Conservation (phyloP, 2,113 vertebrate species). For the Heteronetta atricapilla region DNA sequence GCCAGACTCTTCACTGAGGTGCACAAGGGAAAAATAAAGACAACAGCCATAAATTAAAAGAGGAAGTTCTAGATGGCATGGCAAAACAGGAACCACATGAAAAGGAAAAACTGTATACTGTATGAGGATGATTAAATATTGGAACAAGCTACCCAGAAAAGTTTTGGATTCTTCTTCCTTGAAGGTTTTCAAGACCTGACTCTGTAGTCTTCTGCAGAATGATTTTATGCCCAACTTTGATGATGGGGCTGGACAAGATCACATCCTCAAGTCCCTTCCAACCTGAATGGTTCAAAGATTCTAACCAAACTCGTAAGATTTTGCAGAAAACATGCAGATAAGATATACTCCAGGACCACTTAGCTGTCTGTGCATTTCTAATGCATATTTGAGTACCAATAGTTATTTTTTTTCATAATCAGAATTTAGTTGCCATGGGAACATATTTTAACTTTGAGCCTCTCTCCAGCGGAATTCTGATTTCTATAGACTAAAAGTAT, state of each 20-base stretch:
- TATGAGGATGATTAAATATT: not conserved
- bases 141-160: not conserved
- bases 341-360: not conserved
- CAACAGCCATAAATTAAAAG: not conserved
- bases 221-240: not conserved
- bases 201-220: not conserved
- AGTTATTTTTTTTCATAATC: not conserved
- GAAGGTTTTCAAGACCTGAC: not conserved
- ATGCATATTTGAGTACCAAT: conserved; percentile 28
- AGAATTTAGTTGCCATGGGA: conserved; percentile 65
- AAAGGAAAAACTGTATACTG: not conserved
- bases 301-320: conserved; percentile 1
- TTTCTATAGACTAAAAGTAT: not conserved
- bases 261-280: not conserved
- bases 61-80: not conserved
- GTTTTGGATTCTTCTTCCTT: not conserved
- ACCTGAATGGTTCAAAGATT: not conserved
- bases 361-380: conserved; percentile 40
- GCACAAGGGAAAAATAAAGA: not conserved
- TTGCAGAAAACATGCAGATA: conserved; percentile 23
- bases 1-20: not conserved
- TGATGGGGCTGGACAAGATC: not conserved
- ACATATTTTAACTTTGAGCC: conserved; percentile 16
- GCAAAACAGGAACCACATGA: not conserved
- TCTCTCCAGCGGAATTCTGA: not conserved